phyloP scores from a whole-genome alignment of 53 echinoderm and acorn worm species.

The Echinarachnius parma region DNA sequence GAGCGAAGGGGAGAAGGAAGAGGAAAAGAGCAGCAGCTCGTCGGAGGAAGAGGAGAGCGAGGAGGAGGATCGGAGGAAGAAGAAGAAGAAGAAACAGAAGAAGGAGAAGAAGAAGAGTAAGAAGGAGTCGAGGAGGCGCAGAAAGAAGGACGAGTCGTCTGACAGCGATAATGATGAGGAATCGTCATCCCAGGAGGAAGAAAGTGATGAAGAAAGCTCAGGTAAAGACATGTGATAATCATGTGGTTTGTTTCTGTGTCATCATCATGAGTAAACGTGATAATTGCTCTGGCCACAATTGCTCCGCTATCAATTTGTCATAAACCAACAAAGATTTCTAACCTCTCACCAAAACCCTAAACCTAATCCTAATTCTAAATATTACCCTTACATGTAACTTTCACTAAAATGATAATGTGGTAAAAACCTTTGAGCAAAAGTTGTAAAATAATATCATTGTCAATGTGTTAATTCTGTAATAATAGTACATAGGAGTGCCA shows the following conservation, averaged over 20 bases:
- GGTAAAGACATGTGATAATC: conserved; percentile 2
- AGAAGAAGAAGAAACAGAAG: conserved; percentile 33
- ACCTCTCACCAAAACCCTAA: too few relatives aligned
- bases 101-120: background rate
- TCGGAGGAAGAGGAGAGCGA: conserved; percentile 5
- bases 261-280: too few relatives aligned
- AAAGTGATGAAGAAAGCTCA: conserved; percentile 15
- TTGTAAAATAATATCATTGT: too few relatives aligned
- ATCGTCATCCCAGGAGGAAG: conserved; percentile 38
- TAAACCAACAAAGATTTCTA: too few relatives aligned
- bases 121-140: conserved; percentile 2
- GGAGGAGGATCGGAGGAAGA: conserved; percentile 15
- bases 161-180: conserved; percentile 30
- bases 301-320: too few relatives aligned
- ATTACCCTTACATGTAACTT: too few relatives aligned
- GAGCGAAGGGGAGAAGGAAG: background rate
- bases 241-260: background rate
- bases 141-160: conserved; percentile 6
- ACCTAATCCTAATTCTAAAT: too few relatives aligned
- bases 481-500: too few relatives aligned
- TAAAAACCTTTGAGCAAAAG: too few relatives aligned
- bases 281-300: too few relatives aligned
- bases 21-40: conserved; percentile 2
- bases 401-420: too few relatives aligned
- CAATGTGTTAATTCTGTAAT: too few relatives aligned